phyloP scores from a whole-genome alignment of 2,113 vertebrate genomes.

The Erythrocercus mccallii region DNA sequence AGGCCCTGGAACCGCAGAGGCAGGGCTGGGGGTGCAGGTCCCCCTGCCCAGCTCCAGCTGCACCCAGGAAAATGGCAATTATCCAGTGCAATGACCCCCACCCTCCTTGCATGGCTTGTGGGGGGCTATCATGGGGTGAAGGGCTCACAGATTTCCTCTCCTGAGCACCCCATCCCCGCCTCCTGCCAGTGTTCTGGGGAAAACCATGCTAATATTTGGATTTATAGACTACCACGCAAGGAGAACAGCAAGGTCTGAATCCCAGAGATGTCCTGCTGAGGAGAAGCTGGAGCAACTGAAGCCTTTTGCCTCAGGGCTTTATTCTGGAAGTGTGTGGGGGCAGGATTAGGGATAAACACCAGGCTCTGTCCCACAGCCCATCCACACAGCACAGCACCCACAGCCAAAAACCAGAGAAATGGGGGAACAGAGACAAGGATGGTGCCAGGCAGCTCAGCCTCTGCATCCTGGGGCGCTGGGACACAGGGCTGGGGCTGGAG shows the following conservation, averaged over 20 bases:
- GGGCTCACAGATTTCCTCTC: not conserved
- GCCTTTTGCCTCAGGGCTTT: not conserved
- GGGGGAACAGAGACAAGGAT: not conserved
- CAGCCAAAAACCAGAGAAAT: not conserved
- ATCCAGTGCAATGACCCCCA: accelerated
- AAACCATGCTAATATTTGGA: not conserved
- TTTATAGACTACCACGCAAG: not conserved
- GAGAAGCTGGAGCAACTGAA: not conserved
- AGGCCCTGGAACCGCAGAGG: conserved; percentile 30
- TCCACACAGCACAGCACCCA: not conserved
- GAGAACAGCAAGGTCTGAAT: not conserved
- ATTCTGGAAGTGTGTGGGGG: accelerated
- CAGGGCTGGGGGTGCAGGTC: not conserved
- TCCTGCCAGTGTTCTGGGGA: accelerated
- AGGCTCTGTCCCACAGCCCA: not conserved
- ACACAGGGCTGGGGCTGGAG: not conserved
- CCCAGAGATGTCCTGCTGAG: not conserved
- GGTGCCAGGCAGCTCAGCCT: not conserved
- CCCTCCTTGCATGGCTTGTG: accelerated
- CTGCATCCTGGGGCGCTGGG: not conserved
- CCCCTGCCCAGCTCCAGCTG: not conserved
- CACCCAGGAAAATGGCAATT: accelerated
- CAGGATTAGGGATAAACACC: not conserved
- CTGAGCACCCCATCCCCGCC: not conserved
- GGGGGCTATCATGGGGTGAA: accelerated